These are phyloP conservation scores for Drosophila fuyamai DNA, from an alignment of 1,140 invertebrate genomes.

Conservation along the genomic window DNA sequence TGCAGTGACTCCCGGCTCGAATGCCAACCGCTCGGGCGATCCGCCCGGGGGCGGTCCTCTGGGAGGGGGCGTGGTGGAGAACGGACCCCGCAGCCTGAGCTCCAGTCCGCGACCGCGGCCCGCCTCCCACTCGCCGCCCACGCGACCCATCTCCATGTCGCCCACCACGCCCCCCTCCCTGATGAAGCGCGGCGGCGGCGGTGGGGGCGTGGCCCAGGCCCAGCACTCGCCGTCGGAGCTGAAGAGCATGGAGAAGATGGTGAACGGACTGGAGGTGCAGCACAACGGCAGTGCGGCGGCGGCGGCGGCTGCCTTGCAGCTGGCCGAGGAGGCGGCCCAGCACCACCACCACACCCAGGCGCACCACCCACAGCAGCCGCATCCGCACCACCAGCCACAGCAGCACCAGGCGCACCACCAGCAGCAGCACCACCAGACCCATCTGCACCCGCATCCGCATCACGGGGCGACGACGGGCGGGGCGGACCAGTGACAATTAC, in stretches of 20 bases:
- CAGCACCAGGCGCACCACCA: constrained; percentile 27
- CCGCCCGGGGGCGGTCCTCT: constrained; percentile 40
- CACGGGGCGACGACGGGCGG: constrained; percentile 32
- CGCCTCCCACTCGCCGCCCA: constrained; percentile 87
- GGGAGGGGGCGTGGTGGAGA: constrained; percentile 54
- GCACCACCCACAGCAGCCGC: constrained; percentile 48
- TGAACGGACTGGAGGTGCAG: constrained; percentile 95
- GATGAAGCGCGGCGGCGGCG: constrained; percentile 36
- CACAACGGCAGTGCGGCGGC: constrained; percentile 76
- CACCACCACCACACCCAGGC: constrained; percentile 56
- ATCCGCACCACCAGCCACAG: constrained; percentile 24
- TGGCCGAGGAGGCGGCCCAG: constrained; percentile 62
- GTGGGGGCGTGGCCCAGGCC: constrained; percentile 4
- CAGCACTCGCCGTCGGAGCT: constrained; percentile 89
- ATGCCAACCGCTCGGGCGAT: constrained; percentile 71
- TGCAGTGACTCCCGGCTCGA: constrained; percentile 90
- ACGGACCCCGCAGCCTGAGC: constrained; percentile 87
- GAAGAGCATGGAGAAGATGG: constrained; percentile 98
- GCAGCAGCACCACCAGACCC: constrained; percentile 29
- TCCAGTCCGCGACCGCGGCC: constrained; percentile 88
- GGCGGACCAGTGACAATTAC: constrained; percentile 84
- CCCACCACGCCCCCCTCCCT: constrained; percentile 85
- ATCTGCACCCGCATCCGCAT: constrained; percentile 39
- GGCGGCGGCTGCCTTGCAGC: constrained; percentile 53
- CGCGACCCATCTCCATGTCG: constrained; percentile 85